Conservation (phyloP, 2,888 invertebrate species). For the Saturnia japonica region DNA sequence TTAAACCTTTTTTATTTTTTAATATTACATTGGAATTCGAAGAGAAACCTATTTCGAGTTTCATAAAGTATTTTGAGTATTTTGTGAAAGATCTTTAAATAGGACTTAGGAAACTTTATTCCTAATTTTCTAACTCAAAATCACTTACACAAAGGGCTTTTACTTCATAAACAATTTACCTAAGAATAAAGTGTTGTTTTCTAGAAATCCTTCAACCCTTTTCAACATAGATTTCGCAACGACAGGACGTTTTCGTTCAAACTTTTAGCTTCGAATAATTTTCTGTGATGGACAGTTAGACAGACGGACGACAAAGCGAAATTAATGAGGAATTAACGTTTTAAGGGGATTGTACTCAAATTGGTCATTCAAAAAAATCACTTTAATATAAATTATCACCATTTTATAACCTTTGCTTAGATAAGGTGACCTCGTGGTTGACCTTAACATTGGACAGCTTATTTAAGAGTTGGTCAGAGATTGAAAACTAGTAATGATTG, state of each 20-base stretch:
- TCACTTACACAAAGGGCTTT: background rate
- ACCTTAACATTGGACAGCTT: no score
- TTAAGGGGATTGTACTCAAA: background rate
- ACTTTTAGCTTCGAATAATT: slow-evolving; percentile 24
- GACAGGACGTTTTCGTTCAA: slow-evolving; percentile 14
- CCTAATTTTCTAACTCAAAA: slow-evolving; percentile 5
- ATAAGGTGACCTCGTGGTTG: background rate
- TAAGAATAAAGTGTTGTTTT: slow-evolving; percentile 12
- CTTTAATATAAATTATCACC: background rate
- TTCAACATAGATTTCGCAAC: slow-evolving; percentile 10
- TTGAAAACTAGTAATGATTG: no score
- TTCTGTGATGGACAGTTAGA: slow-evolving; percentile 27
- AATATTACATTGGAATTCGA: background rate
- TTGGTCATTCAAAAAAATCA: background rate
- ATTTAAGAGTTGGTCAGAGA: background rate
- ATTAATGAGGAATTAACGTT: slow-evolving; percentile 28
- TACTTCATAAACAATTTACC: slow-evolving; percentile 11
- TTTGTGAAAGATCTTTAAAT: background rate
- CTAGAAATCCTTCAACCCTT: slow-evolving; percentile 13
- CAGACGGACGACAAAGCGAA: slow-evolving; percentile 35
- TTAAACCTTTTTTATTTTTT: background rate
- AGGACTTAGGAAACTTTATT: background rate
- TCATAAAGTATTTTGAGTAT: background rate
- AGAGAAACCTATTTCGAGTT: background rate
- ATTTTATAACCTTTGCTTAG: background rate